Evolutionary conservation across 2,888 invertebrate species (phyloP).

Genomic region (Xestia xanthographa): DNA sequence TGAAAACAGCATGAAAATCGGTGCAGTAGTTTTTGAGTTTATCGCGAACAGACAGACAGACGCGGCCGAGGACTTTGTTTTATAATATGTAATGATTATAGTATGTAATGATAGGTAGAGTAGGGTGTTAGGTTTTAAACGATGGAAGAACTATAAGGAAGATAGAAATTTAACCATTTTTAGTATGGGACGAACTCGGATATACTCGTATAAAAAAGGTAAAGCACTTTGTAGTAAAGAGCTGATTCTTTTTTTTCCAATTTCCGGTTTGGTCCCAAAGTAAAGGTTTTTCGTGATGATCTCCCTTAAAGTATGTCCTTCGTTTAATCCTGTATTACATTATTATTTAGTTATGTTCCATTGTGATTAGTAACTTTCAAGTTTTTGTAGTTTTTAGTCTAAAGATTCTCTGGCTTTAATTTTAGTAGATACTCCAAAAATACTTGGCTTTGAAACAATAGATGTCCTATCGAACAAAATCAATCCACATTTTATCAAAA

Average conservation of each 20-base stretch:
- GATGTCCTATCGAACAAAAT: background rate
- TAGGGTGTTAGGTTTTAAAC: background rate
- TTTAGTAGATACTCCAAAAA: background rate
- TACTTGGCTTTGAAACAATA: background rate
- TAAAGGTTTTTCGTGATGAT: background rate
- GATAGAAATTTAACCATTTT: background rate
- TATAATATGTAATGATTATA: no score
- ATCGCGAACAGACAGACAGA: no score
- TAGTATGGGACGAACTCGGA: background rate
- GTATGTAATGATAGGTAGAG: no score
- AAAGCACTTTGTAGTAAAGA: background rate
- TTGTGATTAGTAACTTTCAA: background rate
- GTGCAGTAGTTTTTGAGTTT: no score
- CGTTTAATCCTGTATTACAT: background rate
- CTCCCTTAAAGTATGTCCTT: background rate
- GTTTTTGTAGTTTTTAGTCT: background rate
- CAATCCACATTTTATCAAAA: background rate
- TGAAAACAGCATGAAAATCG: no score
- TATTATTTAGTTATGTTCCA: background rate
- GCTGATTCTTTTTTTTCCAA: background rate
- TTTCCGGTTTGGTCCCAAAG: conserved; percentile 1
- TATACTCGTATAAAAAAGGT: conserved; percentile 1
- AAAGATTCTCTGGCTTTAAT: background rate
- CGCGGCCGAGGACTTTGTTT: no score
- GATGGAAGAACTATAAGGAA: background rate